phyloP scores from a whole-genome alignment of 2,888 invertebrate species.

The Lydus trimaculatus region DNA sequence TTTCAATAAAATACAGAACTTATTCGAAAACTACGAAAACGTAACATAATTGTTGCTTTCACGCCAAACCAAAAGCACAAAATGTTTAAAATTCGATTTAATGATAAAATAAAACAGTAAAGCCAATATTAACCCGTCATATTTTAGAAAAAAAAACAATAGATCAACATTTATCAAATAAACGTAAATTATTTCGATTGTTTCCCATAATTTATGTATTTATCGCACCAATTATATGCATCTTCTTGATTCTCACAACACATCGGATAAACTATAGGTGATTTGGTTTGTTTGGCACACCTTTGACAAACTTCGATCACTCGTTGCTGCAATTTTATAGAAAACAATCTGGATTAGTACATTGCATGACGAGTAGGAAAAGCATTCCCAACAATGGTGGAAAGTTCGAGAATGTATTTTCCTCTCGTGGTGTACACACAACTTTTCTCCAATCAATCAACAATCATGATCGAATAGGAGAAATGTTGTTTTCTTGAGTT shows the following conservation, averaged over 20 bases:
- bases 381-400: too few relatives aligned
- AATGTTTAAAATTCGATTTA: not conserved
- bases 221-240: conserved; percentile 67
- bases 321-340: not conserved
- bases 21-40: not conserved
- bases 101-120: not conserved
- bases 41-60: conserved; percentile 5
- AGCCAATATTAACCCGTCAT: not conserved
- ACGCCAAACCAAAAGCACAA: not conserved
- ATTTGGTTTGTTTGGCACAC: conserved; percentile 69
- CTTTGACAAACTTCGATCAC: conserved; percentile 66
- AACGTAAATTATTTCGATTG: conserved; percentile 17
- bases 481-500: too few relatives aligned
- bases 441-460: too few relatives aligned
- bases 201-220: conserved; percentile 66
- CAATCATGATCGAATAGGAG: not conserved
- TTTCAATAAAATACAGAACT: not conserved
- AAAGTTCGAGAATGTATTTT: too few relatives aligned
- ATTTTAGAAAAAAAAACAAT: not conserved
- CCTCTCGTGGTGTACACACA: too few relatives aligned
- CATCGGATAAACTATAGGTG: conserved; percentile 65
- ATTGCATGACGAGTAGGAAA: not conserved
- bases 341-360: not conserved
- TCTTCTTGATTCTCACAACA: conserved; percentile 68
- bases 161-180: not conserved